Conservation (phyloP, 1,140 invertebrate genomes). For the Drosophila elegans region DNA sequence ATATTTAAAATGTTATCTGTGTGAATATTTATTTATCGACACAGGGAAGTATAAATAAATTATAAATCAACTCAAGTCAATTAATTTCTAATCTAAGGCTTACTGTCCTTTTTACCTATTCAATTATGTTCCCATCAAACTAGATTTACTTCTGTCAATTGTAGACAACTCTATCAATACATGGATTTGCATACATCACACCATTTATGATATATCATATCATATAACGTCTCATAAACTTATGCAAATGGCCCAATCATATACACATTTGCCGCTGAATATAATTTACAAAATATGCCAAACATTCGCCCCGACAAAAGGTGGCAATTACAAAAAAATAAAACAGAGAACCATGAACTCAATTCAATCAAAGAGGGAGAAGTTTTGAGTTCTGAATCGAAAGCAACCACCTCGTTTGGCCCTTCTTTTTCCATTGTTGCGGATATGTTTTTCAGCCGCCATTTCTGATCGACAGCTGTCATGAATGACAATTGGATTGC, state of each 20-base stretch:
- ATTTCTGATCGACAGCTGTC: constrained; percentile 81
- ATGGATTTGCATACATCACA: constrained; percentile 41
- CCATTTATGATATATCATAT: constrained; percentile 23
- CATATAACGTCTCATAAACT: constrained; percentile 19
- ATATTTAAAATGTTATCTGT: too few relatives aligned
- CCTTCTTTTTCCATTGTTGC: constrained; percentile 19
- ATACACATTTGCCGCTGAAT: constrained; percentile 16
- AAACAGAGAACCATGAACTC: constrained; percentile 15
- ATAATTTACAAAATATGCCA: constrained; percentile 75
- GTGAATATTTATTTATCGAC: background rate
- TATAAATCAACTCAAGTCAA: background rate
- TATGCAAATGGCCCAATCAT: constrained; percentile 57
- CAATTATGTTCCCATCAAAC: constrained; percentile 5
- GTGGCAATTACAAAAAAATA: constrained; percentile 62
- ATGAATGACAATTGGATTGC: constrained; percentile 79
- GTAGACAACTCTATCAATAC: constrained; percentile 2
- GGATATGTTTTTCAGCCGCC: constrained; percentile 68
- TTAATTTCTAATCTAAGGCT: background rate
- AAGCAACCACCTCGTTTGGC: constrained; percentile 54
- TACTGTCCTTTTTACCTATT: background rate
- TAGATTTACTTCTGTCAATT: constrained; percentile 10
- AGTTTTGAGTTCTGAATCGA: constrained; percentile 32
- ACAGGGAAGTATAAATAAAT: background rate
- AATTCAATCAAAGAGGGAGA: constrained; percentile 26
- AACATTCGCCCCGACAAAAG: constrained; percentile 67